A percentile compares a stretch with the other conserved stretches of the same genome.
These are phyloP conservation scores for Irena cyanogastra DNA, from an alignment of 2,113 vertebrate species.

Conservation along the genomic window DNA sequence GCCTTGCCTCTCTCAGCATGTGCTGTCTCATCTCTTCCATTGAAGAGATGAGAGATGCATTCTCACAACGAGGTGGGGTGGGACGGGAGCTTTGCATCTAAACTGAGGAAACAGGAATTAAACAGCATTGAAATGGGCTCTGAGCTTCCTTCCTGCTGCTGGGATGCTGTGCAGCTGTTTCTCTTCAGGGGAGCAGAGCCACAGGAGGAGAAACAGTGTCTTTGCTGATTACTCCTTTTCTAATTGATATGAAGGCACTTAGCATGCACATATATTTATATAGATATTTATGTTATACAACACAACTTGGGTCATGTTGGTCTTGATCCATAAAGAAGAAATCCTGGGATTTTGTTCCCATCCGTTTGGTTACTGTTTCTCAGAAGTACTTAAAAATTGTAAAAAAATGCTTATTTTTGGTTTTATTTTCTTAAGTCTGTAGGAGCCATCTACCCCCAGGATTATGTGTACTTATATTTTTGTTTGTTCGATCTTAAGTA, in stretches of 20 bases:
- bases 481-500: neutral
- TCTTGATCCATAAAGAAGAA: neutral
- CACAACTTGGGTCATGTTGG: fast-evolving
- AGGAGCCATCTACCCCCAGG: neutral
- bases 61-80: neutral
- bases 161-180: neutral
- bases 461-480: neutral
- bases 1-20: neutral
- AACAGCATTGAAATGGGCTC: neutral
- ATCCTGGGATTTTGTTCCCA: neutral
- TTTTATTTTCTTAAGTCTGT: neutral
- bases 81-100: neutral
- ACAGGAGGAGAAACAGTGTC: neutral
- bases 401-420: neutral
- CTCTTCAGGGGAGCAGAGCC: neutral
- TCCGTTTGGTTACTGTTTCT: neutral
- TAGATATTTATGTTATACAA: neutral
- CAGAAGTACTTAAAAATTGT: fast-evolving
- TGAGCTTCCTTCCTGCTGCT: neutral
- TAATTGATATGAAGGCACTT: neutral
- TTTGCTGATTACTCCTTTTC: neutral
- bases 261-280: neutral
- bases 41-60: neutral
- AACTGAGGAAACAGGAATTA: neutral
- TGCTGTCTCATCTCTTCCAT: neutral